phyloP scores from a whole-genome alignment of 1,140 invertebrate species.

The Epicauta chinensis region DNA sequence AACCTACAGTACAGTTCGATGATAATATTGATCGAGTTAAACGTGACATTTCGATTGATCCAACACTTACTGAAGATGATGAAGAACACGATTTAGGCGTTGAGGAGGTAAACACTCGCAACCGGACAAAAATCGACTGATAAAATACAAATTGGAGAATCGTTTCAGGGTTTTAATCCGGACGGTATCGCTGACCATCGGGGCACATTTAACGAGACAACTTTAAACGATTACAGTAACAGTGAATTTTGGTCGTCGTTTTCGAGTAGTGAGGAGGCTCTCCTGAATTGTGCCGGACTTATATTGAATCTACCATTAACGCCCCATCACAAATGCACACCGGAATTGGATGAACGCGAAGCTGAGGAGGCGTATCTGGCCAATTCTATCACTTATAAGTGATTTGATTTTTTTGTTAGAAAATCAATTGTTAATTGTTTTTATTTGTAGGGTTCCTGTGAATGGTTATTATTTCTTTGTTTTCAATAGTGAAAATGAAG shows the following conservation, averaged over 20 bases:
- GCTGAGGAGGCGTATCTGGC: constrained; percentile 48
- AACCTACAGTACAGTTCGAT: constrained; percentile 31
- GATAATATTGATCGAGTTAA: constrained; percentile 33
- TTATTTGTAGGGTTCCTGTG: constrained; percentile 51
- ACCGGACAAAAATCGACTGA: too few relatives aligned
- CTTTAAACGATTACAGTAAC: constrained; percentile 58
- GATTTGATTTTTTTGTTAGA: constrained; percentile 15
- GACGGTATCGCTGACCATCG: constrained; percentile 60
- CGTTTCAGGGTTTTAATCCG: constrained; percentile 49
- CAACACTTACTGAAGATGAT: constrained; percentile 50
- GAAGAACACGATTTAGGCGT: constrained; percentile 52
- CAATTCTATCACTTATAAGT: constrained; percentile 61
- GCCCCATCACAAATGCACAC: constrained; percentile 52
- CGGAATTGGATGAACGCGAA: constrained; percentile 39
- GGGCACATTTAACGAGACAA: constrained; percentile 54
- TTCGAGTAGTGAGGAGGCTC: constrained; percentile 66
- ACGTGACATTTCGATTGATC: constrained; percentile 39
- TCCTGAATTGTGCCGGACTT: constrained; percentile 65
- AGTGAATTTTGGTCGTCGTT: constrained; percentile 76
- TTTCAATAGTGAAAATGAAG: constrained; percentile 74
- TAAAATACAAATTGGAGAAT: too few relatives aligned
- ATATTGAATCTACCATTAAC: constrained; percentile 64
- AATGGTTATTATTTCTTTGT: constrained; percentile 79
- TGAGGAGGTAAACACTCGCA: too few relatives aligned
- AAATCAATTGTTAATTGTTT: background rate